Percentiles rank a stretch among this genome's conserved stretches.
Evolutionary conservation across 2,797 vertebrate genomes (phyloP).

Genomic region (Strix occidentalis): DNA sequence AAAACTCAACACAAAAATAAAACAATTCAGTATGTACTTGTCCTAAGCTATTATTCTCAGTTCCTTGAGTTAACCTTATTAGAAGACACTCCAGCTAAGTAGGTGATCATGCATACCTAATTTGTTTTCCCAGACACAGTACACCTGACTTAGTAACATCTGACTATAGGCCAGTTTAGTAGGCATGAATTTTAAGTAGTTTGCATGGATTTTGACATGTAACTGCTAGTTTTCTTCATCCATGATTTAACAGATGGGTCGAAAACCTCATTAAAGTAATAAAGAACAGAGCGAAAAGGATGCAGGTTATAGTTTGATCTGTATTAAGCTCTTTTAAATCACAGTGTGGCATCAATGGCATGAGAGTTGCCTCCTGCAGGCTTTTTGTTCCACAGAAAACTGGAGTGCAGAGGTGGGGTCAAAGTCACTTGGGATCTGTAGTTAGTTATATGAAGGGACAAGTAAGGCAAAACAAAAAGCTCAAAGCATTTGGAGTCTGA

Average conservation of each 20-base stretch:
- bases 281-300: background rate
- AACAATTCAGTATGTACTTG: conserved; percentile 17
- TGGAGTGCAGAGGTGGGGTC: background rate
- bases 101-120: conserved; percentile 46
- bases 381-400: background rate
- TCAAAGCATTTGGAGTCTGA: background rate
- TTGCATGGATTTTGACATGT: conserved; percentile 46
- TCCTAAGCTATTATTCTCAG: conserved; percentile 30
- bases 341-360: background rate
- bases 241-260: conserved; percentile 29
- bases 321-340: conserved; percentile 18
- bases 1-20: background rate
- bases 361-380: background rate
- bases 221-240: conserved; percentile 44
- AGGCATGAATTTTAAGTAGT: conserved; percentile 46
- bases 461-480: background rate
- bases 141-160: conserved; percentile 44
- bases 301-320: background rate
- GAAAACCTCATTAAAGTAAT: conserved; percentile 40
- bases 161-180: conserved; percentile 22
- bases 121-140: background rate
- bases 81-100: conserved; percentile 19
- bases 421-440: background rate
- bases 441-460: background rate
- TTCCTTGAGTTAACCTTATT: conserved; percentile 32